These are phyloP conservation scores for Malacoraja senta DNA, from an alignment of 2,797 vertebrate genomes.

Conservation along the genomic window DNA sequence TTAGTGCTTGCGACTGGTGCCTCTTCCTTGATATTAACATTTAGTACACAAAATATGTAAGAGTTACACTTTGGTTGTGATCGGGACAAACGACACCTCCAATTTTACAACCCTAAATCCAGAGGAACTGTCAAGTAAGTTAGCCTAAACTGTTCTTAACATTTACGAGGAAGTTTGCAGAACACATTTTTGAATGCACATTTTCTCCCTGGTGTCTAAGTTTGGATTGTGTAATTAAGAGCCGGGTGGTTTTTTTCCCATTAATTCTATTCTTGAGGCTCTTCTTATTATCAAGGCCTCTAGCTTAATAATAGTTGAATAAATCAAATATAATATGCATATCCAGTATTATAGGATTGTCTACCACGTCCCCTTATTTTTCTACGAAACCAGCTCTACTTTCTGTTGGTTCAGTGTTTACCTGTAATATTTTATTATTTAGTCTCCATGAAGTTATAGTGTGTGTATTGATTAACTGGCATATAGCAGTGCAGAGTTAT, in stretches of 20 bases:
- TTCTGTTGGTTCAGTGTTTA: background rate
- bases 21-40: no score
- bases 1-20: no score
- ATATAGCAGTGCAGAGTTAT: background rate
- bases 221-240: background rate
- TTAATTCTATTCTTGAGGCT: background rate
- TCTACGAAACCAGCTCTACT: background rate
- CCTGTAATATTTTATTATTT: background rate
- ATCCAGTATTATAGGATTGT: background rate
- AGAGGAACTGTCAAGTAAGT: background rate
- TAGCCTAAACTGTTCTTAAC: background rate
- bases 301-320: background rate
- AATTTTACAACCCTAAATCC: background rate
- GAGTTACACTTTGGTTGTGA: no score
- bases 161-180: background rate
- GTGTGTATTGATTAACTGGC: background rate
- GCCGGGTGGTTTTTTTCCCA: background rate
- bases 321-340: background rate
- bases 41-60: no score
- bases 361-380: background rate
- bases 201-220: background rate
- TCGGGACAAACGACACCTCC: background rate
- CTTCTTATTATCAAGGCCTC: background rate
- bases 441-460: background rate
- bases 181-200: background rate